A percentile compares a stretch with the other conserved stretches of the same genome.
Conservation (phyloP, 2,113 vertebrate species). For the Vimba vimba region DNA sequence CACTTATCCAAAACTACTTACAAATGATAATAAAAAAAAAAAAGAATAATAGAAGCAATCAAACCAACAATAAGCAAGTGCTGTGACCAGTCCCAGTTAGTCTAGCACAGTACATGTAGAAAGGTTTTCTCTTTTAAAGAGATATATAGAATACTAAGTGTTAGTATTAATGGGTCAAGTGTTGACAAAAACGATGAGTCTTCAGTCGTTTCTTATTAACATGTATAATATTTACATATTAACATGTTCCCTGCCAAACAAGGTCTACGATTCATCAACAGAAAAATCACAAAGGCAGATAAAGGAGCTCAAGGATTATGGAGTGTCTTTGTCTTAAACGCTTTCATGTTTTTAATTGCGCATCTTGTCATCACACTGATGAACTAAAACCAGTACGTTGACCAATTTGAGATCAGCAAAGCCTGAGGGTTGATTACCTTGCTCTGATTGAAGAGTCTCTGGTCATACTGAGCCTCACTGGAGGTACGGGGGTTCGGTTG, state of each 20-base stretch:
- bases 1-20: no score
- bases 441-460: conserved; percentile 94
- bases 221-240: not conserved
- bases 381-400: not conserved
- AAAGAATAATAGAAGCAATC: no score
- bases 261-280: not conserved
- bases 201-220: no score
- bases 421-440: conserved; percentile 77
- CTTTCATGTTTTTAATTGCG: not conserved
- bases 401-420: not conserved
- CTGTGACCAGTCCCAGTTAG: no score
- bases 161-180: no score
- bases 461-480: conserved; percentile 92
- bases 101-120: no score
- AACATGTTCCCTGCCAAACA: not conserved
- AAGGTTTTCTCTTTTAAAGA: no score
- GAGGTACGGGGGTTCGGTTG: conserved; percentile 89
- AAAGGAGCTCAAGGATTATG: not conserved
- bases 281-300: not conserved
- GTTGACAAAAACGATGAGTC: no score
- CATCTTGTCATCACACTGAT: not conserved
- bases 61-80: no score
- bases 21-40: no score
- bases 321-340: not conserved
- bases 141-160: no score